Evolutionary conservation across 2,113 vertebrate species (phyloP), one percentile per base, ranked within the genome.

Genomic region (Neotoma lepida): DNA sequence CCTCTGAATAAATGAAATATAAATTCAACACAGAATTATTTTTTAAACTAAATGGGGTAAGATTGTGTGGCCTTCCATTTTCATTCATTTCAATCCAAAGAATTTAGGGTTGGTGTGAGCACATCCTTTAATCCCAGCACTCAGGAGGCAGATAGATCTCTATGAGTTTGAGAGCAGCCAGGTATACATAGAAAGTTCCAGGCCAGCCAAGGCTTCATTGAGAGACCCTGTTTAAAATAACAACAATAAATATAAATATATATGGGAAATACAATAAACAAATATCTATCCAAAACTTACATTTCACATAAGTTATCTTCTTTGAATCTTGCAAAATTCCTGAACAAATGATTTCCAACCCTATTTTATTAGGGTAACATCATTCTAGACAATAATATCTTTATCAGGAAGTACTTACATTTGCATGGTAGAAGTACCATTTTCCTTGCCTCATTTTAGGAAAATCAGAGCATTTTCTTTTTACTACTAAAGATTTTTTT

Each of bases 1-100:
- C 66, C 41, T 82, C 86, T 63, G 20, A 94, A 92, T 90, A 88
- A 95, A 88, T 93, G 63, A 89, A 70, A 44, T 71, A 61, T 44
- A 44, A 70, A 74, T 41, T 51, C 64, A 93, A 5, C 39, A 28
- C 39, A 64, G 58, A 10, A 88, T 95, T 84, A 84, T 86, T 81
- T 86, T 97, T 77, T 46, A 92, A 93, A 64, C 49, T 61, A 46
- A 88, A 71, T 86, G 44, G 35, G 61, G 61, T 56, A 86, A 41
- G 12, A 44, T 28, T 90, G 33, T 96, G 73, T 74, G 30, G 41
- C 64, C 73, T 91, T 92, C n/a, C 81, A 77, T 90, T 92, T 95
- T 68, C 9, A 28, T 89, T 93, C 44, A 76, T 44, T 76, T 76
- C 44, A 73, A 39, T 76, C 41, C 18, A 54, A 87, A 89, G 44